A percentile compares a stretch with the other conserved stretches of the same genome.
Evolutionary conservation across 2,888 invertebrate species (phyloP).

Genomic region (Acanthoscelides obtectus): DNA sequence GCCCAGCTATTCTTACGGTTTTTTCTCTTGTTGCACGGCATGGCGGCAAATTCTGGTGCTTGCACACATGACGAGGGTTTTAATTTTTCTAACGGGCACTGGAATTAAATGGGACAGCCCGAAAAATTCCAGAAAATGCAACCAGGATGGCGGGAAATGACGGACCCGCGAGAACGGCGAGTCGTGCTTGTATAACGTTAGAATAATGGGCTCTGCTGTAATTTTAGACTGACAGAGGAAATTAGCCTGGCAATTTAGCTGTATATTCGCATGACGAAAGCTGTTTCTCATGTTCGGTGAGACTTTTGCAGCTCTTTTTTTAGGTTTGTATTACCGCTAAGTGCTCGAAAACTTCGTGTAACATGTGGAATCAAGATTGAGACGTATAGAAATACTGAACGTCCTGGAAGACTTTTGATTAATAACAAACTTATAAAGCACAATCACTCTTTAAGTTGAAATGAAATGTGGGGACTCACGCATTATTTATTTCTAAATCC

Average conservation of each 20-base stretch:
- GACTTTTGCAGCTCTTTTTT: too few species aligned
- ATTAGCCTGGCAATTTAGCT: not conserved
- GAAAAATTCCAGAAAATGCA: not conserved
- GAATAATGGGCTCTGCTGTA: not conserved
- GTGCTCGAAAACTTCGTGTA: too few species aligned
- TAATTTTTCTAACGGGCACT: not conserved
- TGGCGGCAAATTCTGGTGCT: not conserved
- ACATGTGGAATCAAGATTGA: too few species aligned
- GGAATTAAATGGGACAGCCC: not conserved
- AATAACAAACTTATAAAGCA: too few species aligned
- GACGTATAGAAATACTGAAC: too few species aligned
- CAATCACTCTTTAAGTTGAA: too few species aligned
- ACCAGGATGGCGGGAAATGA: not conserved
- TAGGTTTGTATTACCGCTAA: too few species aligned
- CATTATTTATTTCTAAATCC: too few species aligned
- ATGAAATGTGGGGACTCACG: too few species aligned
- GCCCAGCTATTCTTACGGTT: not conserved
- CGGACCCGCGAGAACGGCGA: not conserved
- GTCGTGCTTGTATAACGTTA: not conserved
- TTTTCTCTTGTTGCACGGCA: not conserved
- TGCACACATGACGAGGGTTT: not conserved
- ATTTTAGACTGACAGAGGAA: not conserved
- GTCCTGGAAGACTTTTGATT: too few species aligned
- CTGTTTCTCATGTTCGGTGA: not conserved
- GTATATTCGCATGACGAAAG: not conserved